A percentile compares a stretch with the other conserved stretches of the same genome.
These are phyloP conservation scores for Diuraphis noxia DNA, from an alignment of 1,140 invertebrate species.

Conservation along the genomic window DNA sequence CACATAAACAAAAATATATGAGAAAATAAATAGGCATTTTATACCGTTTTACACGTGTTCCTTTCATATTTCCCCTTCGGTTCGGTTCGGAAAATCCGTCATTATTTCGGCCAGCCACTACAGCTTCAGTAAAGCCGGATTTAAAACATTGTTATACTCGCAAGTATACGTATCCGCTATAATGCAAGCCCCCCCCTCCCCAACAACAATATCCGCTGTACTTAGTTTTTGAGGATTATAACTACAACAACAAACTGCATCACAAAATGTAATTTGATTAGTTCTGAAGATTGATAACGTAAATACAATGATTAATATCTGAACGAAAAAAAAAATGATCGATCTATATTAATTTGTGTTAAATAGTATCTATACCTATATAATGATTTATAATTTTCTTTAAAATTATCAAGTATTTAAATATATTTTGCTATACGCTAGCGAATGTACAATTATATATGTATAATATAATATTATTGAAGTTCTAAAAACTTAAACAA, in stretches of 20 bases:
- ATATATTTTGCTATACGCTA: background rate
- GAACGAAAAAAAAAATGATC: background rate
- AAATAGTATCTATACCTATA: background rate
- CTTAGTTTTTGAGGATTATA: constrained; percentile 21
- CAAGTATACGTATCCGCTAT: background rate
- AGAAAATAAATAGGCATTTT: constrained; percentile 41
- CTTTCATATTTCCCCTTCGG: background rate
- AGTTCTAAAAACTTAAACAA: background rate
- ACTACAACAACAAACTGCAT: background rate
- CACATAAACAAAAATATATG: constrained; percentile 12
- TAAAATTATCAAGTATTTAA: background rate
- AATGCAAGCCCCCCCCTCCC: background rate
- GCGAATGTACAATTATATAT: background rate
- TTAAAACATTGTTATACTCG: constrained; percentile 8
- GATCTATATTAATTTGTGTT: background rate
- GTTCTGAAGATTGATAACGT: background rate
- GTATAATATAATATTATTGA: too few species aligned
- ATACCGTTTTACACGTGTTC: constrained; percentile 25
- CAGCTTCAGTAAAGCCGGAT: constrained; percentile 4
- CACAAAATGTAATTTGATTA: constrained; percentile 25
- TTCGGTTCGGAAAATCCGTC: constrained; percentile 30
- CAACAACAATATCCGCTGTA: too few species aligned
- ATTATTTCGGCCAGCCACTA: background rate
- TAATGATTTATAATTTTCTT: too few species aligned
- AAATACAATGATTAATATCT: background rate